A percentile compares a stretch with the other conserved stretches of the same genome.
phyloP scores from a whole-genome alignment of 2,113 vertebrate genomes.

The Bagarius yarrelli region DNA sequence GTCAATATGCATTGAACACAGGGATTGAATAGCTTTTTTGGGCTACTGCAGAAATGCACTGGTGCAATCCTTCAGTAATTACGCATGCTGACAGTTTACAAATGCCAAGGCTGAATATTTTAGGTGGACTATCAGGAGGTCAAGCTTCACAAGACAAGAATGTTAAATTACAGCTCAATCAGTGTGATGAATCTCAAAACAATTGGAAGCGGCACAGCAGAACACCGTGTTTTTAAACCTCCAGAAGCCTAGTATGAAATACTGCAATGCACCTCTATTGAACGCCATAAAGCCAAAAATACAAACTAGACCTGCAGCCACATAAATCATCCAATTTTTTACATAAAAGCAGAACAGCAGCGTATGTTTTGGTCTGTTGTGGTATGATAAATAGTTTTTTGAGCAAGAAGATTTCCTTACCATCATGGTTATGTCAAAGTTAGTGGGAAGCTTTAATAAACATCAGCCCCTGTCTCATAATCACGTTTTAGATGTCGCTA shows the following conservation, averaged over 20 bases:
- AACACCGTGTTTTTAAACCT: constrained; percentile 17
- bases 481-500: too few relatives aligned
- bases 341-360: not conserved
- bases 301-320: not conserved
- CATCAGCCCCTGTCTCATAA: too few relatives aligned
- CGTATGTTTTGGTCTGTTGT: not conserved
- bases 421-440: too few relatives aligned
- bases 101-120: constrained; percentile 44
- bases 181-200: constrained; percentile 47
- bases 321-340: not conserved
- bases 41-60: constrained; percentile 18
- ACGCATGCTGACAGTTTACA: constrained; percentile 44
- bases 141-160: constrained; percentile 42
- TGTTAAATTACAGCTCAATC: constrained; percentile 53
- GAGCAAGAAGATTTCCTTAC: not conserved
- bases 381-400: not conserved
- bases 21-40: constrained; percentile 48
- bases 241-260: constrained; percentile 15
- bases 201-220: constrained; percentile 31
- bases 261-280: not conserved
- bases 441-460: too few relatives aligned
- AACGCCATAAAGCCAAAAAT: not conserved
- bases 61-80: constrained; percentile 43
- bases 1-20: constrained; percentile 63
- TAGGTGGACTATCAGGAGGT: constrained; percentile 41